Base-by-base conservation (phyloP, 53 echinoderm and acorn worm species). In the Echinometra lucunter region DNA sequence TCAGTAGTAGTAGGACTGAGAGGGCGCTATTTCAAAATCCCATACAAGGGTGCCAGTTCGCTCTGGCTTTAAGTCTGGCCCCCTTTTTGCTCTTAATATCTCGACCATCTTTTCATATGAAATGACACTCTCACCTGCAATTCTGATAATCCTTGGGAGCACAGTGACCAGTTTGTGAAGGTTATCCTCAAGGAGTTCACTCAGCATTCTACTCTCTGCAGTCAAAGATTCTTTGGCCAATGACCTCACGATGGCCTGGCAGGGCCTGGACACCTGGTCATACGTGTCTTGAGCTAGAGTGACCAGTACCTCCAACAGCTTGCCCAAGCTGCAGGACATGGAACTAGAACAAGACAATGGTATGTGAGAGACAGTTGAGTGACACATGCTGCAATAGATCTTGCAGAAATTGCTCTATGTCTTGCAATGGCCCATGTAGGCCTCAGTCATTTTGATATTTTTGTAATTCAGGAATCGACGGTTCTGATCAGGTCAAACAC, bases 181-280 rank as follows among this genome's bases (percentile, higher is more conserved):
- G 69, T 96, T 98, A 23, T 99, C 99, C 95, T 99, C 99, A 57
- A 99, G 94, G 17, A 99, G 74, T 81, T 99, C 99, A 57, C 96
- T 95, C 44, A 99, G 92, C 66, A 95, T 94, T 38, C 90, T 94
- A 57, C 95, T 96, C 58, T 96, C 96, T 16, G 44, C 93, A 63
- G 88, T 92, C 92, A 96, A 69, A 72, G 96, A 96, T 27, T 88
- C 63, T 81, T 95, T 49, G 18, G 96, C 75, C 85, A 99, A 89
- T 38, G 94, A 94, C 55, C 92, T 53, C 23, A 99, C 94, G 12
- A 89, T 94, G 66, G 27, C 74, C 94, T 60, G 95, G 90, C 98
- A 95, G 2, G 58, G 66, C 5, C 30, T 89, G 37, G 99, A 95
- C 6, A 99, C 97, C 89, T 97, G 91, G 32, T 94, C 75, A 88